A percentile compares a stretch with the other conserved stretches of the same genome.
Evolutionary conservation across 2,888 invertebrate genomes (phyloP).

Genomic region (Atethmia centrago): DNA sequence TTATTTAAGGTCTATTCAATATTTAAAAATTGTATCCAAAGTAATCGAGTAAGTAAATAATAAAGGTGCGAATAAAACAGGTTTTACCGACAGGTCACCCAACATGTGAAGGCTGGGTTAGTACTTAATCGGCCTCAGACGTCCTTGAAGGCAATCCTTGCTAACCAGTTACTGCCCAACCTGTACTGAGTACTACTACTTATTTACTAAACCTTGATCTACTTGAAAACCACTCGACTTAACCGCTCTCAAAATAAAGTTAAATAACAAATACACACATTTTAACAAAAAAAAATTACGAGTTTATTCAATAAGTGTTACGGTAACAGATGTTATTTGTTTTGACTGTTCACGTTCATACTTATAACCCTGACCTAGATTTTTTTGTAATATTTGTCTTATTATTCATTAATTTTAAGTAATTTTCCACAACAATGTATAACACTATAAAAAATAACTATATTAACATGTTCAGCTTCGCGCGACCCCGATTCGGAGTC

Average conservation of each 20-base stretch:
- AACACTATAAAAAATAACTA: neutral
- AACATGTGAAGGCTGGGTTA: constrained; percentile 18
- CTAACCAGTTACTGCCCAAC: constrained; percentile 28
- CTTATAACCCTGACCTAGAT: constrained; percentile 34
- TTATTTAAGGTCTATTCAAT: neutral
- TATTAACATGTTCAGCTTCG: no score
- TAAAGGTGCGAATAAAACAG: neutral
- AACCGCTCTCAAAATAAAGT: constrained; percentile 33
- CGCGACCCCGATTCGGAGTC: no score
- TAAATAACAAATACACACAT: constrained; percentile 19
- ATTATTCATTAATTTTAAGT: neutral
- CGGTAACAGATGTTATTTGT: constrained; percentile 1
- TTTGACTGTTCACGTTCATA: constrained; percentile 1
- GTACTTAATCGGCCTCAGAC: neutral
- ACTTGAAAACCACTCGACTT: constrained; percentile 44
- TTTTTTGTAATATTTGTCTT: neutral
- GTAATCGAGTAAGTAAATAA: neutral
- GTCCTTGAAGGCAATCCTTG: constrained; percentile 50
- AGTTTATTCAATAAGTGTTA: neutral
- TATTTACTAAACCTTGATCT: constrained; percentile 51
- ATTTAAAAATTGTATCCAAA: neutral
- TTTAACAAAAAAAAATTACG: neutral
- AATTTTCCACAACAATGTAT: neutral
- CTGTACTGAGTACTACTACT: constrained; percentile 7
- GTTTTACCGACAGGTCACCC: constrained; percentile 1